A percentile compares a stretch with the other conserved stretches of the same genome.
Evolutionary conservation across 2,113 vertebrate species (phyloP).

Genomic region (Charina bottae): DNA sequence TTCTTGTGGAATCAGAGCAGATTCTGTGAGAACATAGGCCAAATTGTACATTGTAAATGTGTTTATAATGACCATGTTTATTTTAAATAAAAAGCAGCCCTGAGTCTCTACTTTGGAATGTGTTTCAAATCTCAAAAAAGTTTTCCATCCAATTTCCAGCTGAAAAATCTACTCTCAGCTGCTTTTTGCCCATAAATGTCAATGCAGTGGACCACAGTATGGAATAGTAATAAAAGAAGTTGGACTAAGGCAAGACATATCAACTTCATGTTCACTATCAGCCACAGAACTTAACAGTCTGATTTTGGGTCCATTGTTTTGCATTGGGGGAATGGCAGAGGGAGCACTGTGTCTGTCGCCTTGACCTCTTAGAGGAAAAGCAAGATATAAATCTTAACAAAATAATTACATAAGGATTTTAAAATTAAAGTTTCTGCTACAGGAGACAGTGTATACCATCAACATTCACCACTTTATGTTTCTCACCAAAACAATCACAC

Average conservation of each 20-base stretch:
- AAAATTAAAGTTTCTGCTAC: background rate
- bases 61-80: background rate
- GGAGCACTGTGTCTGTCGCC: background rate
- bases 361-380: background rate
- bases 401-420: background rate
- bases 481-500: background rate
- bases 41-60: background rate
- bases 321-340: background rate
- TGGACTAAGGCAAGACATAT: background rate
- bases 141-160: background rate
- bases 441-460: background rate
- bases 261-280: background rate
- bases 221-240: background rate
- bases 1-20: background rate
- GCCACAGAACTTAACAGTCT: background rate
- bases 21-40: background rate
- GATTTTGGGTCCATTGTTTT: background rate
- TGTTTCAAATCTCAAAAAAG: background rate
- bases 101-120: background rate
- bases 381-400: background rate
- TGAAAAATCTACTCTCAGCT: background rate
- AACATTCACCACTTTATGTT: background rate
- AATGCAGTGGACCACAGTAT: background rate
- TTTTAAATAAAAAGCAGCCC: background rate
- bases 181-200: background rate